Base-by-base conservation (phyloP, 2,888 invertebrate genomes). In the Apotomis capreana region DNA sequence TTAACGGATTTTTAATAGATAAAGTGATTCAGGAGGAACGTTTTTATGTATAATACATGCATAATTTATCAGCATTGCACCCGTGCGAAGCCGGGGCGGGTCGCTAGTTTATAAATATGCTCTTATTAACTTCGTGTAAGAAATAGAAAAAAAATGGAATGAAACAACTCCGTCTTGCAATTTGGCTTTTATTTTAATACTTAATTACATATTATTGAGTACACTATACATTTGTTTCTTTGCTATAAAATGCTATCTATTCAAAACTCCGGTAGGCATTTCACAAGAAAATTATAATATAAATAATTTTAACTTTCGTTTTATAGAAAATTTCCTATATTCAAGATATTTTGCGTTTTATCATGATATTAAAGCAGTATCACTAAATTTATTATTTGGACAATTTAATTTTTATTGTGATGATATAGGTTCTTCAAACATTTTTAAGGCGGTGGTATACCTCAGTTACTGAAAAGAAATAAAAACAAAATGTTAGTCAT, bases 181-280 rank as follows among this genome's bases (percentile, higher is more conserved):
- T 92, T 92, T 92, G 91, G 91, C 90, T 92, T 93, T 93, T 93
- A 93, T 92, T 93, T 93, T 93, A 92, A 92, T 92, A 90, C 92
- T 93, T 93, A 92, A 91, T 91, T 90, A 92, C 88, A 92, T 90
- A 88, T 90, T 91, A 91, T 91, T 85, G 92, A 92, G 89, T 92
- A 93, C 90, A 91, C 92, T 92, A 92, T 92, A 92, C 92, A 92
- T 91, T 90, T 90, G 89, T 90, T 91, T 92, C 89, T 90, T 90
- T 92, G 90, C 92, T 93, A 93, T 92, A 92, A 93, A 93, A 93
- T 92, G 92, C 93, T 93, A 92, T 91, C 92, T 92, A 93, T 90
- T 90, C 89, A 91, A 90, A 91, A 91, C 88, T 90, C 87, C 89
- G 88, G 91, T 92, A 93, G 92, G 92, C 93, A 88, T 91, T 89